Conservation (phyloP, 1,140 invertebrate genomes). For the Caenorhabditis inopinata region DNA sequence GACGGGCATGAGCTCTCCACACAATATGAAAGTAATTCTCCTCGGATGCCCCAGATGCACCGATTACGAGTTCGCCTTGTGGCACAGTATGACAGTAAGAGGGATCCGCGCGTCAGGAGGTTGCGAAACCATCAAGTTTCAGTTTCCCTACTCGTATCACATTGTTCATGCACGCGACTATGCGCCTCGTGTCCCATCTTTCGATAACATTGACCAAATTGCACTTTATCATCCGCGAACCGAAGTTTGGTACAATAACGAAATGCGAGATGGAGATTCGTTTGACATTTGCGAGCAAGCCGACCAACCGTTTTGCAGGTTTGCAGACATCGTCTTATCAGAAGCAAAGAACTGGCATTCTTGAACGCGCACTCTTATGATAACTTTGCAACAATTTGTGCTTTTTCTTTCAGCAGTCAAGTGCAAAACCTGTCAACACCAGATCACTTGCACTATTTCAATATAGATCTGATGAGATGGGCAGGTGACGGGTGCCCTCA, state of each 20-base stretch:
- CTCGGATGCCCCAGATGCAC: conserved; percentile 31
- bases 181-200: conserved; percentile 13
- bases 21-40: conserved; percentile 29
- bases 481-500: not conserved
- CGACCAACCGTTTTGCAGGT: conserved; percentile 34
- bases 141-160: conserved; percentile 40
- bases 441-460: conserved; percentile 26
- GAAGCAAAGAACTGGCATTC: not conserved
- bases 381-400: not conserved
- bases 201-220: conserved; percentile 24
- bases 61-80: conserved; percentile 23
- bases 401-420: conserved; percentile 7
- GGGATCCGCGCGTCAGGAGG: too few relatives aligned
- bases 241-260: conserved; percentile 38
- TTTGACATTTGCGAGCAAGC: conserved; percentile 33
- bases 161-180: conserved; percentile 34
- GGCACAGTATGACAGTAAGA: conserved; percentile 22
- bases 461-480: conserved; percentile 9
- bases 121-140: not conserved
- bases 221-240: conserved; percentile 31
- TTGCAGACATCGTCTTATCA: not conserved
- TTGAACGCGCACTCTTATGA: not conserved
- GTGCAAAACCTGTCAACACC: not conserved
- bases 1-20: not conserved
- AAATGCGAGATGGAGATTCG: conserved; percentile 22